Evolutionary conservation across 2,888 invertebrate species (phyloP).

Genomic region (Meloe dianella): DNA sequence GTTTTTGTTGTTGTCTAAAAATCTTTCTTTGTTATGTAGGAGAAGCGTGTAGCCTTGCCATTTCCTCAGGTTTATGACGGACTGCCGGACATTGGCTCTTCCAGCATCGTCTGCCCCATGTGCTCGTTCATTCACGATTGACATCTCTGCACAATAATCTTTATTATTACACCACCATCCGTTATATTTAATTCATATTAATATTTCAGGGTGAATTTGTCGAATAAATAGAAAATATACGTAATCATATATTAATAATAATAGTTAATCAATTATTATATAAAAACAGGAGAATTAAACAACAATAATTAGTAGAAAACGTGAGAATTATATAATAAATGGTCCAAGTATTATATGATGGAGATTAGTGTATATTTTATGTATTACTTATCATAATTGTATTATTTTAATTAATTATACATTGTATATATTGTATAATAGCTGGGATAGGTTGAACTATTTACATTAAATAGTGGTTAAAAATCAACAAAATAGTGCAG

Average conservation of each 20-base stretch:
- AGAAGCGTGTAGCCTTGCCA: slow-evolving; percentile 52
- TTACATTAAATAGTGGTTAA: slow-evolving; percentile 56
- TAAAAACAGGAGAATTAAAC: background rate
- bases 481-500: slow-evolving; percentile 45
- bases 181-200: slow-evolving; percentile 8
- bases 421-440: slow-evolving; percentile 58
- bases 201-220: slow-evolving; percentile 16
- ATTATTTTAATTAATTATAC: slow-evolving; percentile 44
- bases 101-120: slow-evolving; percentile 47
- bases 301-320: slow-evolving; percentile 10
- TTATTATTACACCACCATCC: slow-evolving; percentile 15
- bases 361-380: slow-evolving; percentile 44
- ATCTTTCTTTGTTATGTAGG: background rate
- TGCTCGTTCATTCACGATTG: slow-evolving; percentile 46
- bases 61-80: slow-evolving; percentile 50
- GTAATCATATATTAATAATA: slow-evolving; percentile 16
- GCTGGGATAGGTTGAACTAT: slow-evolving; percentile 49
- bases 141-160: slow-evolving; percentile 48
- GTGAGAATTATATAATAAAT: slow-evolving; percentile 18
- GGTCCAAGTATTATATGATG: slow-evolving; percentile 39
- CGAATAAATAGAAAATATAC: slow-evolving; percentile 19
- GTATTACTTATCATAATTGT: slow-evolving; percentile 41
- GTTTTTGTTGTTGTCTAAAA: background rate
- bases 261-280: slow-evolving; percentile 9
- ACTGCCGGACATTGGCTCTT: slow-evolving; percentile 48